Evolutionary conservation across 1,140 invertebrate genomes (phyloP).

Genomic region (Ridgeia piscesae): DNA sequence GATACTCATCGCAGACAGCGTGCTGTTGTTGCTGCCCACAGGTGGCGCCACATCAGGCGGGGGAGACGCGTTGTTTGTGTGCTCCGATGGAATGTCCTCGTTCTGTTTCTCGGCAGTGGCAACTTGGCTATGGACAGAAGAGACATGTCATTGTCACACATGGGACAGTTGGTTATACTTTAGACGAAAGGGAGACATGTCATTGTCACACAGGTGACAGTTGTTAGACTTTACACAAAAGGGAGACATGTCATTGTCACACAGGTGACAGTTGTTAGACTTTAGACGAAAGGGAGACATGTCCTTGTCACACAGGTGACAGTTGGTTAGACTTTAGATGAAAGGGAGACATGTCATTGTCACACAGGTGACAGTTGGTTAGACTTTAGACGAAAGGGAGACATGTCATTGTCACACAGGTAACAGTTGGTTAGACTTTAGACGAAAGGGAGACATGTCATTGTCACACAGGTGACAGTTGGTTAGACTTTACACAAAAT

Average conservation of each 20-base stretch:
- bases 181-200: not conserved
- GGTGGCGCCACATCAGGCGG: not conserved
- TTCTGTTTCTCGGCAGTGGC: not conserved
- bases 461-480: not conserved
- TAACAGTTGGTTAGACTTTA: too few relatives aligned
- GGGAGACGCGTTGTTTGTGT: not conserved
- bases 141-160: not conserved
- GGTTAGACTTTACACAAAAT: not conserved
- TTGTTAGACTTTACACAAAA: not conserved
- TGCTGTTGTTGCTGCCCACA: constrained; percentile 44
- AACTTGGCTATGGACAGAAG: not conserved
- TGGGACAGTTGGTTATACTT: not conserved
- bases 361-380: not conserved
- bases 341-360: not conserved
- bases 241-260: too few relatives aligned
- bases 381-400: not conserved
- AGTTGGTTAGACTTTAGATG: not conserved
- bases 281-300: not conserved
- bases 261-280: too few relatives aligned
- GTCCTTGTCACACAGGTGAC: not conserved
- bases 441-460: not conserved
- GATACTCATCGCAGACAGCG: constrained; percentile 40
- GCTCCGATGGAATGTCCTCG: not conserved
- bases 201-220: not conserved
- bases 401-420: too few relatives aligned